Percentiles rank a stretch among this genome's conserved stretches.
phyloP scores from a whole-genome alignment of 2,888 invertebrate species.

The Trichopria drosophilae region DNA sequence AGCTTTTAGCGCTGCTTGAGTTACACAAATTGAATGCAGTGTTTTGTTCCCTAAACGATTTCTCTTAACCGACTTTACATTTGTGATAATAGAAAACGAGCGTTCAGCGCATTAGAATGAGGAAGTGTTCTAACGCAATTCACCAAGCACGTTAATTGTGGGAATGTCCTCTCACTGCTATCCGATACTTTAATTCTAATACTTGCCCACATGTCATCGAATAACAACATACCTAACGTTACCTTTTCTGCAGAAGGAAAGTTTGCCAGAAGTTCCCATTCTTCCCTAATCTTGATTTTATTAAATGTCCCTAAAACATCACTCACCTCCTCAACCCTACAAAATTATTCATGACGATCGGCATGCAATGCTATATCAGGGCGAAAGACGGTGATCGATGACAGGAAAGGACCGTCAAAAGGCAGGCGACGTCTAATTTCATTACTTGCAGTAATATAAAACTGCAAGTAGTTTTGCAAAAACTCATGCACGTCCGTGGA shows the following conservation, averaged over 20 bases:
- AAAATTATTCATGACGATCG: too few relatives aligned
- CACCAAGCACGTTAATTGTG: neutral
- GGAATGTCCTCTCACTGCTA: neutral
- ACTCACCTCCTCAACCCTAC: too few relatives aligned
- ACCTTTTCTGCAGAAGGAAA: too few relatives aligned
- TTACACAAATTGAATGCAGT: neutral
- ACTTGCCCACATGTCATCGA: neutral
- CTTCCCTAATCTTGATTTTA: too few relatives aligned
- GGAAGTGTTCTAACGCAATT: neutral
- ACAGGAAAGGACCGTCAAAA: constrained; percentile 12
- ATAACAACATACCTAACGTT: neutral
- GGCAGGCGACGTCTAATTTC: constrained; percentile 14
- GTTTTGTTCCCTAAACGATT: neutral
- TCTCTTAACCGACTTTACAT: neutral
- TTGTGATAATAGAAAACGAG: neutral
- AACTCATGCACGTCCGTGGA: neutral
- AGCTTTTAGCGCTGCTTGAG: neutral
- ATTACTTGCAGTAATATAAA: constrained; percentile 19
- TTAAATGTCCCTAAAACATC: too few relatives aligned
- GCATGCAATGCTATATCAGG: too few relatives aligned
- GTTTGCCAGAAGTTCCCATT: too few relatives aligned
- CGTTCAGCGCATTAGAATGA: neutral
- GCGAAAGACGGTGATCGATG: too few relatives aligned
- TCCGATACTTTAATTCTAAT: neutral
- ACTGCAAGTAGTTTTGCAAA: constrained; percentile 15